Base-by-base conservation (phyloP, 2,113 vertebrate genomes). In the Corythaixoides concolor region DNA sequence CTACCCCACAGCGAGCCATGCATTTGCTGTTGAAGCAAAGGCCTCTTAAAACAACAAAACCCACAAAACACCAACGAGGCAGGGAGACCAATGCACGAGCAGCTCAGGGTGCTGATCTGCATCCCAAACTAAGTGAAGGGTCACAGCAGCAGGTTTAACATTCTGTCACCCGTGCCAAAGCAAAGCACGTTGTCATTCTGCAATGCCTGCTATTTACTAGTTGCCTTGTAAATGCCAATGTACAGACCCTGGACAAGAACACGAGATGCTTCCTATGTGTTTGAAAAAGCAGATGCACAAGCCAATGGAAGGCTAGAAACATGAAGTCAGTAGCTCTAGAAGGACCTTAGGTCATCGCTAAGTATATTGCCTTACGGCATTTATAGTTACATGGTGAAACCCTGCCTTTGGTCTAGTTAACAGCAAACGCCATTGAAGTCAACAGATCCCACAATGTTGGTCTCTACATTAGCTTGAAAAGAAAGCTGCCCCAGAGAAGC, bases 311-410 rank as follows among this genome's bases (percentile, higher is more conserved):
- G 73, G 67, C 62, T 55, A 43, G 55, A 79, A 68, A 81, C 87
- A 94, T 96, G 88, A 66, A 39, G 69, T 92, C 78, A 93, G 94
- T 53, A 68, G 83, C 88, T 93, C 60, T n/a, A 90, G 81, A 84
- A 86, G 80, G 94, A 62, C 87, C 89, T 98, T 90, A 96, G 87
- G 93, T 98, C 97, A 97, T 52, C 39, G 89, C 96, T 97, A 98
- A 98, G 90, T 97, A 91, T 96, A 96, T 88, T 87, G 72, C 14
- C 72, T 85, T 70, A 80, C 55, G 63, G 62, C 80, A 74, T 45
- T 74, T 58, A 72, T 60, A 87, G 84, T 47, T 78, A 68, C 39
- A 32, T 6, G 56, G 89, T 60, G 62, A 96, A 93, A 95, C 67
- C 76, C 66, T 69, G 80, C 62, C 83, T 88, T 78, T 43, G 33